Evolutionary conservation across 2,888 invertebrate species (phyloP).

Genomic region (Axea sp.): DNA sequence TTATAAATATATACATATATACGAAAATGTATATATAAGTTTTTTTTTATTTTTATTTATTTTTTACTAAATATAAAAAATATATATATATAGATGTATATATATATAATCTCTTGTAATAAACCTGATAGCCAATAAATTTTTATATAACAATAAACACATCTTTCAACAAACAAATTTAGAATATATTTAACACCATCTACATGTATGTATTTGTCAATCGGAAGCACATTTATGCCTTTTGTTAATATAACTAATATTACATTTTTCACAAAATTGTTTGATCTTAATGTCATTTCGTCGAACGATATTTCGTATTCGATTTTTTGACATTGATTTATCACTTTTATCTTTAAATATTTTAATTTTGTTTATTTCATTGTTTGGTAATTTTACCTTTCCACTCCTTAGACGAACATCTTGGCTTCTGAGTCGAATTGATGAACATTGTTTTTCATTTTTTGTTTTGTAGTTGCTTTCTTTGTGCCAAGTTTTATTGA

Average conservation of each 20-base stretch:
- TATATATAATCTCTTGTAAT: too few relatives aligned
- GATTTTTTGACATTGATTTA: slow-evolving; percentile 25
- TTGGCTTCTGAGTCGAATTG: slow-evolving; percentile 68
- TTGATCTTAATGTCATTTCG: slow-evolving; percentile 62
- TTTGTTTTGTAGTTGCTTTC: neutral
- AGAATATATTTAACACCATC: slow-evolving; percentile 43
- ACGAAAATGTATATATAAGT: too few relatives aligned
- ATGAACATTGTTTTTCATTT: slow-evolving; percentile 12
- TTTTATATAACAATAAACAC: too few relatives aligned
- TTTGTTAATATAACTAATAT: slow-evolving; percentile 66
- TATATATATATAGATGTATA: too few relatives aligned
- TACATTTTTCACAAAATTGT: slow-evolving; percentile 69
- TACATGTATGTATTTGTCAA: slow-evolving; percentile 56
- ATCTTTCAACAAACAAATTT: too few relatives aligned
- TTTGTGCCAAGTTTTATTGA: slow-evolving; percentile 6
- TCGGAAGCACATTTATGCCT: slow-evolving; percentile 69
- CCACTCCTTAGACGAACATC: slow-evolving; percentile 67
- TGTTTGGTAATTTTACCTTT: slow-evolving; percentile 58
- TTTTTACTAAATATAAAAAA: too few relatives aligned
- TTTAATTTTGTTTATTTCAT: slow-evolving; percentile 4
- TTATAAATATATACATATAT: too few relatives aligned
- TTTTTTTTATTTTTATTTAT: too few relatives aligned
- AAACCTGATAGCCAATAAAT: too few relatives aligned
- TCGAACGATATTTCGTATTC: slow-evolving; percentile 2
- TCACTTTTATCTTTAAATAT: slow-evolving; percentile 25